Evolutionary conservation across 2,888 invertebrate species (phyloP), one percentile per base, ranked within the genome.

Genomic region (Odontocolon sp.): DNA sequence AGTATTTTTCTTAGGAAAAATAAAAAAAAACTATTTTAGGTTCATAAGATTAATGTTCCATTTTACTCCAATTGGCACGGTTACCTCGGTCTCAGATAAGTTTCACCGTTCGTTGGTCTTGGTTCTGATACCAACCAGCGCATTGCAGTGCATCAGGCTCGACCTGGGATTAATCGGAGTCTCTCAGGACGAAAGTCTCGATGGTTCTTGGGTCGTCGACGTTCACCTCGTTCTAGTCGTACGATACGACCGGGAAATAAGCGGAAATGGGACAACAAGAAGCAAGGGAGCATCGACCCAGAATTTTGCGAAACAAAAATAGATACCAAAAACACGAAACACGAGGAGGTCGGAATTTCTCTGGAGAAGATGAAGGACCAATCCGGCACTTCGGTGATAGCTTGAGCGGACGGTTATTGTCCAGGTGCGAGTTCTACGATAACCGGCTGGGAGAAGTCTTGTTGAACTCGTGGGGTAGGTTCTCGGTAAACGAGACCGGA

Each of bases 181-280:
- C 26, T 14, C 59, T 26, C n/a, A 59, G 59, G 28, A 28, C 16
- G 28, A 52, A 8, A 28, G 28, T 28, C 28, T 28, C 31, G 8
- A 52, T 31, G 52, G 14, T 28, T 2, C 28, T 28, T 14, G 14
- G 26, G 28, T 52, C 52, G 52, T 52, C 8, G 21, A 21, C 21
- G 21, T 18, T 3, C 45, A 8, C 45, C 2, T 5, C 50, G 23
- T 28, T 50, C 23, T 23, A 6, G 54, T 11, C 2, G 54, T 26
- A 11, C 52, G 52, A 73, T 31, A 61, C 61, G 45, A 54, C 9
- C 66, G 69, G 69, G 63, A 69, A 75, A 69, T 75, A 69, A 63
- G 45, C 59, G 57, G 42, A 56, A 64, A 42, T 33, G 38, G 52
- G 16, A n/a, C n/a, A 59, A 40, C 56, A 36, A 26, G 31, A 61